Evolutionary conservation across 2,113 vertebrate species (phyloP).

Genomic region (Tricholaema leucomelas): DNA sequence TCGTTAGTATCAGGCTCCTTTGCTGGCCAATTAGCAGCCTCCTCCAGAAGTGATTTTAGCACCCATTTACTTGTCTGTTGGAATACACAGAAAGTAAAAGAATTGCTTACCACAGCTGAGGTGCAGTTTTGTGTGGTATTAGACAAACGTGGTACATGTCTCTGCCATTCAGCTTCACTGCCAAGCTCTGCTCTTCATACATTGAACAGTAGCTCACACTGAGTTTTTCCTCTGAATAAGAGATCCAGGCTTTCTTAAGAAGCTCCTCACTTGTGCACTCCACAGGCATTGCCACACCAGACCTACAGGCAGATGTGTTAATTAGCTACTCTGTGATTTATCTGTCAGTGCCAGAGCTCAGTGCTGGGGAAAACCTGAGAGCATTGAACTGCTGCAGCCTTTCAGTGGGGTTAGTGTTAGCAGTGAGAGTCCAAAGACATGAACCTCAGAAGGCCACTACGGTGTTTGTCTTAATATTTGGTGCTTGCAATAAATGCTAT

Average conservation of each 20-base stretch:
- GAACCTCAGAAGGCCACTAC: neutral
- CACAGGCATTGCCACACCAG: neutral
- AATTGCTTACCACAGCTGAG: neutral
- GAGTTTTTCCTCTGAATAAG: neutral
- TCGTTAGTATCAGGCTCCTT: neutral
- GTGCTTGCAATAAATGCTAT: neutral
- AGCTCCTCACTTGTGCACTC: neutral
- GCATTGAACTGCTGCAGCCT: neutral
- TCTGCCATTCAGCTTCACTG: neutral
- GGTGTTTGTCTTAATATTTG: neutral
- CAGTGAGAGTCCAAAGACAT: neutral
- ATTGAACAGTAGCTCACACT: neutral
- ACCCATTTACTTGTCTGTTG: neutral
- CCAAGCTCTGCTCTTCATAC: neutral
- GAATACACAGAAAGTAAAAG: neutral
- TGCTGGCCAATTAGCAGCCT: neutral
- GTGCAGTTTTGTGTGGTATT: too few species aligned
- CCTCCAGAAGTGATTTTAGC: neutral
- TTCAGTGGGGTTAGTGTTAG: neutral
- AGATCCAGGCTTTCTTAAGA: neutral
- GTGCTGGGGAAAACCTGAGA: neutral
- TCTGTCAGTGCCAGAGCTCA: neutral
- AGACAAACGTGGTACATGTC: neutral
- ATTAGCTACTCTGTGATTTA: neutral
- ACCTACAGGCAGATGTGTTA: neutral